Evolutionary conservation across 2,113 vertebrate genomes (phyloP), one percentile per base, ranked within the genome.

Genomic region (Coracopsis vasa): DNA sequence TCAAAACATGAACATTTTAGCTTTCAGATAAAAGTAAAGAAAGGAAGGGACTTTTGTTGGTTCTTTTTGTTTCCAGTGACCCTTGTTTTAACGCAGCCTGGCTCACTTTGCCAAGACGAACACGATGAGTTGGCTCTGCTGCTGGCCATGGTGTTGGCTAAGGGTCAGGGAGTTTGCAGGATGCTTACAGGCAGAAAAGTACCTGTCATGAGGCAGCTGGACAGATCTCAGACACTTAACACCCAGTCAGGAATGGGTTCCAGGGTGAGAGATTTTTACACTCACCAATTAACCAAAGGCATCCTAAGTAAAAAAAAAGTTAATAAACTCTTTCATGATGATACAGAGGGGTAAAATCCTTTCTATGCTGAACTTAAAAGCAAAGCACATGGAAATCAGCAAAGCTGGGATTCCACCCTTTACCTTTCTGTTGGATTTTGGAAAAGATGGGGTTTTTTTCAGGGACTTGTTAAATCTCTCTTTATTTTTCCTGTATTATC

Each of bases 41-140:
- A 74, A 91, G 7, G 31, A 87, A 66, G 77, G 56, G 73, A 45
- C 75, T 91, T 95, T 48, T 75, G 41, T 69, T 67, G 11, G n/a
- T 92, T 91, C 71, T 86, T 87, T 94, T 84, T 74, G 51, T 69
- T 93, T 91, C 33, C 45, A 73, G 23, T 72, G 48, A 83, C n/a
- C 13, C 66, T 94, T 11, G 1, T 80, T 87, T 92, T 92, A 85
- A 82, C 23, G 47, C 61, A 92, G 31, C 39, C 37, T 85, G 80
- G 9, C 27, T 91, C 42, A 70, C 50, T 92, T 92, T 92, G 78
- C 58, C 37, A 44, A 87, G 73, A 74, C 0, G 44, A 88, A 77
- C 25, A 45, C 14, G 69, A 65, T 31, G 61, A 56, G 42, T 56
- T 88, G 72, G 45, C 56, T 92, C 25, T 89, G 48, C 39, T 51